Conservation (phyloP, 2,113 vertebrate species). For the Orthonyx spaldingii region DNA sequence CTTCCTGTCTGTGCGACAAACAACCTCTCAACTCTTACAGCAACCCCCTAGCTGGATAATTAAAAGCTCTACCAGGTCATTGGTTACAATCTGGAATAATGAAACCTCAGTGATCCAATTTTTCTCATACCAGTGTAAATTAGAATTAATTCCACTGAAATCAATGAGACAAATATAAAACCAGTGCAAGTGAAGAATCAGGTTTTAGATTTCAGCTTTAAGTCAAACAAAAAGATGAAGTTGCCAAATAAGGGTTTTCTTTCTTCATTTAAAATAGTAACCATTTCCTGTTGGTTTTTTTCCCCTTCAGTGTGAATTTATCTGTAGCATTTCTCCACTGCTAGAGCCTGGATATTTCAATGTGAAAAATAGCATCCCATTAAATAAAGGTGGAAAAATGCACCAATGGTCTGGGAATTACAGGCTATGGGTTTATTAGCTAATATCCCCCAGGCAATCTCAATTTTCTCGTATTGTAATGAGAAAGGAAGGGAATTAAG, state of each 20-base stretch:
- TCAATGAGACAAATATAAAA: not conserved
- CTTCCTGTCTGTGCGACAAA: not conserved
- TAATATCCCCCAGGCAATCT: not conserved
- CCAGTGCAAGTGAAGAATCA: not conserved
- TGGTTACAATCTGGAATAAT: not conserved
- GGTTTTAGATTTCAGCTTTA: not conserved
- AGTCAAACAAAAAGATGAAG: not conserved
- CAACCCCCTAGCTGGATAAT: not conserved
- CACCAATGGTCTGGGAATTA: not conserved
- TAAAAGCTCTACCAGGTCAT: not conserved
- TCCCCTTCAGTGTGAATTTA: not conserved
- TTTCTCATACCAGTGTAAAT: not conserved
- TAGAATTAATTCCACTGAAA: slow-evolving; percentile 4
- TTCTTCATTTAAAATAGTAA: not conserved
- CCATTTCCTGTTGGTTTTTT: not conserved
- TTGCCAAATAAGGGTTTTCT: not conserved
- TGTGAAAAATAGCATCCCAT: not conserved
- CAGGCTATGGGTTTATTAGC: not conserved
- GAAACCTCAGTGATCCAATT: not conserved
- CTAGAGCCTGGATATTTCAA: not conserved
- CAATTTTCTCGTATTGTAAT: not conserved
- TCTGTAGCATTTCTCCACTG: not conserved
- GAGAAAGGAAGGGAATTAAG: not conserved
- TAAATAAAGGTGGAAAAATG: not conserved
- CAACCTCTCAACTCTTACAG: not conserved